A percentile compares a stretch with the other conserved stretches of the same genome.
phyloP scores from a whole-genome alignment of 2,888 invertebrate genomes.

The Callosobruchus maculatus region DNA sequence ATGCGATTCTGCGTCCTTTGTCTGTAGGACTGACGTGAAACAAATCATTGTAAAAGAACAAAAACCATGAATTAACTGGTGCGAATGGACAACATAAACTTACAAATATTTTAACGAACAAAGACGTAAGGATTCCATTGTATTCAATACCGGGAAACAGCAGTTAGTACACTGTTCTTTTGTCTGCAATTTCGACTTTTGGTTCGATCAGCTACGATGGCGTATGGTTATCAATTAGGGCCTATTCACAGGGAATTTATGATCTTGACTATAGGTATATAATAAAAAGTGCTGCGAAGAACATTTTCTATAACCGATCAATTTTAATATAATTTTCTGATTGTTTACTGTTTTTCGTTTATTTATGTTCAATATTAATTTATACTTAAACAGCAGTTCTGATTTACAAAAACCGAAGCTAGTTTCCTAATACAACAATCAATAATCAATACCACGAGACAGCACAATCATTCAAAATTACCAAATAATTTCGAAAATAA shows the following conservation, averaged over 20 bases:
- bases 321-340: too few relatives aligned
- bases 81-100: background rate
- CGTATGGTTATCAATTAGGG: background rate
- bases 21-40: background rate
- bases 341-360: too few relatives aligned
- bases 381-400: too few relatives aligned
- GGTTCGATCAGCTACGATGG: background rate
- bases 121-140: background rate
- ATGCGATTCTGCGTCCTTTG: too few relatives aligned
- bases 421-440: too few relatives aligned
- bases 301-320: too few relatives aligned
- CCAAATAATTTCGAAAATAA: too few relatives aligned
- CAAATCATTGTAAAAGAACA: background rate
- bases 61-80: background rate
- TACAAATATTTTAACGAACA: background rate
- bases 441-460: too few relatives aligned
- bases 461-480: too few relatives aligned
- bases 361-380: too few relatives aligned
- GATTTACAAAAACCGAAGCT: too few relatives aligned
- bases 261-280: too few relatives aligned
- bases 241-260: background rate
- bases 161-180: background rate
- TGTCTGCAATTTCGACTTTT: background rate
- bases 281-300: background rate
- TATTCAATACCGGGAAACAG: background rate